These are phyloP conservation scores for Forficula auricularia DNA, from an alignment of 1,140 invertebrate genomes.

Conservation along the genomic window DNA sequence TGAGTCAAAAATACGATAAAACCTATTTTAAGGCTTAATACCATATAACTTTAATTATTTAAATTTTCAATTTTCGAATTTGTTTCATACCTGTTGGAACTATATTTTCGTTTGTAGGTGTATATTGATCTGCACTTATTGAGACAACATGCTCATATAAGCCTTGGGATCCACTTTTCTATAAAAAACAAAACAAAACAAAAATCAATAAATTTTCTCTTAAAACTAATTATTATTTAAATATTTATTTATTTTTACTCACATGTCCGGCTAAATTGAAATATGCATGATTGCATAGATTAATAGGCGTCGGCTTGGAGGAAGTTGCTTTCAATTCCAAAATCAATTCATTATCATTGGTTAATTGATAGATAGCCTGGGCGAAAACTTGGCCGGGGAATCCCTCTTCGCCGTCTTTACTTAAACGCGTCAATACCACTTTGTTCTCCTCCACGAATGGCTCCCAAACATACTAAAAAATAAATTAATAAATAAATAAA, in stretches of 20 bases:
- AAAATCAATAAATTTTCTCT: background rate
- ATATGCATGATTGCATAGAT: constrained; percentile 84
- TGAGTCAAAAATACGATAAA: no score
- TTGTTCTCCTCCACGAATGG: constrained; percentile 15
- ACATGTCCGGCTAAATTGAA: constrained; percentile 82
- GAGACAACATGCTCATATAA: constrained; percentile 54
- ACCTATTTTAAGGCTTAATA: no score
- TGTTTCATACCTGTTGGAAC: constrained; percentile 63
- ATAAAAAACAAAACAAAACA: background rate
- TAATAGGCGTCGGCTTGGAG: constrained; percentile 65
- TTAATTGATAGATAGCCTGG: constrained; percentile 51
- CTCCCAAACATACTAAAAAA: constrained; percentile 25
- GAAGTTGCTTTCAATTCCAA: constrained; percentile 55
- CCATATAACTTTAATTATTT: no score
- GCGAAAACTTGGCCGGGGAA: constrained; percentile 61
- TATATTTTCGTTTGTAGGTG: constrained; percentile 47
- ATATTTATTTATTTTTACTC: constrained; percentile 20
- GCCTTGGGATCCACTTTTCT: constrained; percentile 23
- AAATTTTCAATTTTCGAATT: no score
- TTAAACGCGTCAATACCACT: constrained; percentile 33
- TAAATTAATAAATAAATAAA: background rate
- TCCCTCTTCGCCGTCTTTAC: constrained; percentile 67
- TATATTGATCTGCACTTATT: constrained; percentile 60
- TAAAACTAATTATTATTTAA: background rate
- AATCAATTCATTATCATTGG: constrained; percentile 46